Percentiles rank a stretch among this genome's conserved stretches.
Conservation (phyloP, 2,888 invertebrate species). For the Eremobia ochroleuca region DNA sequence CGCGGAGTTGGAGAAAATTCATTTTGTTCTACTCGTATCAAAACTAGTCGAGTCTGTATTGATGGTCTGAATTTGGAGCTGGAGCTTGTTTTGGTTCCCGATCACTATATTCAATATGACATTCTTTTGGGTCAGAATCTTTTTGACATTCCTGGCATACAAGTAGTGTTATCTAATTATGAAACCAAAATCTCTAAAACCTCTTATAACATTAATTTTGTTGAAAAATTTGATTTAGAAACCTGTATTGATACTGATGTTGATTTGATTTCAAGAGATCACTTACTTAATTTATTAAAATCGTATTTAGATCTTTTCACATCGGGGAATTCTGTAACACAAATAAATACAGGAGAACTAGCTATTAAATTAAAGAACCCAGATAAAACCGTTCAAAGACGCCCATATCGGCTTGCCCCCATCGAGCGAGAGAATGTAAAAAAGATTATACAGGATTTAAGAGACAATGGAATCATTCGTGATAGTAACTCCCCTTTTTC, state of each 20-base stretch:
- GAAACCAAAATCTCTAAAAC: background rate
- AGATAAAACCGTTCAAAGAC: background rate
- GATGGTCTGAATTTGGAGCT: background rate
- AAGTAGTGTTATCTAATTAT: background rate
- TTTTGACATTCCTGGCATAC: background rate
- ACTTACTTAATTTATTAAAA: background rate
- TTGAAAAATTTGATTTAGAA: background rate
- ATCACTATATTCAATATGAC: conserved; percentile 3
- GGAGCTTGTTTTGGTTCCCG: background rate
- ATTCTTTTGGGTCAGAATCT: background rate
- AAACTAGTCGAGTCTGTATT: background rate
- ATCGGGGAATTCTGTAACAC: background rate
- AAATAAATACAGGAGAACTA: background rate
- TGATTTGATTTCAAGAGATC: background rate
- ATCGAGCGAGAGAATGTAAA: background rate
- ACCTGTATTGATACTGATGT: too few species aligned
- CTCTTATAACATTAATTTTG: background rate
- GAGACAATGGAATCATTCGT: background rate
- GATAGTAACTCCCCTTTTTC: background rate
- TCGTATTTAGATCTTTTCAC: background rate
- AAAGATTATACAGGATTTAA: background rate
- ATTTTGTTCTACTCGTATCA: background rate
- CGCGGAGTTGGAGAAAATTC: background rate
- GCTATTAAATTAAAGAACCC: background rate
- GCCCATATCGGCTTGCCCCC: background rate